phyloP scores from a whole-genome alignment of 2,113 vertebrate genomes.

The Cinclus mexicanus region DNA sequence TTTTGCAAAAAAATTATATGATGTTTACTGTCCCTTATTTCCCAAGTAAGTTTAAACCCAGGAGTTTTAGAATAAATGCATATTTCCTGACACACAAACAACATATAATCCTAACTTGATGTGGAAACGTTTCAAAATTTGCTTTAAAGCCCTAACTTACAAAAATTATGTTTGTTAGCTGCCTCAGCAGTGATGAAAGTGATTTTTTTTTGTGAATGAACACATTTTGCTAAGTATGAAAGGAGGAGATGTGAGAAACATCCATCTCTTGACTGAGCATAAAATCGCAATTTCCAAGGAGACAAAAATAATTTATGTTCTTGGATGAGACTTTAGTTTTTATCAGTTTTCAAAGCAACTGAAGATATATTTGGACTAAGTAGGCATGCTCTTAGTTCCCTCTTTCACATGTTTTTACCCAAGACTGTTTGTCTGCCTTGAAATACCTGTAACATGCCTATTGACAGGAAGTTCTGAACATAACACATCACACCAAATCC shows the following conservation, averaged over 20 bases:
- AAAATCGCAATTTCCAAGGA: not conserved
- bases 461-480: not conserved
- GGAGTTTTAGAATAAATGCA: not conserved
- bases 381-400: not conserved
- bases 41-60: not conserved
- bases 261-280: not conserved
- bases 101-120: not conserved
- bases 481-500: not conserved
- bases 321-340: not conserved
- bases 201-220: not conserved
- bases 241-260: not conserved
- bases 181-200: not conserved
- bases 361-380: not conserved
- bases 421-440: not conserved
- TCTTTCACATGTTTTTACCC: not conserved
- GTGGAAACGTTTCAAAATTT: not conserved
- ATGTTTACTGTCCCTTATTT: not conserved
- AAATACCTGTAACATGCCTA: not conserved
- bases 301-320: not conserved
- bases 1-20: not conserved
- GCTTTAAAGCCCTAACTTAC: not conserved
- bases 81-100: not conserved
- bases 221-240: not conserved
- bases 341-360: not conserved
- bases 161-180: not conserved